A percentile compares a stretch with the other conserved stretches of the same genome.
These are phyloP conservation scores for Zaprionus ornatus DNA, from an alignment of 1,140 invertebrate species.

Conservation along the genomic window DNA sequence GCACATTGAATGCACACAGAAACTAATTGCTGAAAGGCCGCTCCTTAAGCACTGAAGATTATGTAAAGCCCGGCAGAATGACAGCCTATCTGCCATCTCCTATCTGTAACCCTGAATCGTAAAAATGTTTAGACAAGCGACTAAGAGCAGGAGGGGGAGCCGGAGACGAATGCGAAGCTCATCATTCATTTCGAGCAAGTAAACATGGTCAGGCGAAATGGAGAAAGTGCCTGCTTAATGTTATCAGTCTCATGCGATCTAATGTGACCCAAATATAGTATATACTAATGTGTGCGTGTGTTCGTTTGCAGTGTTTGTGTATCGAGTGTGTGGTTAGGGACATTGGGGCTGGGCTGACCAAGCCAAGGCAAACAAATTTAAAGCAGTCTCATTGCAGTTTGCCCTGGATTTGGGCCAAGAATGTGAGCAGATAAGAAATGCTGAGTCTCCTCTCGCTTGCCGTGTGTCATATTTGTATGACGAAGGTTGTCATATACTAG, in stretches of 20 bases:
- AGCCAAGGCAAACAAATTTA: slow-evolving; percentile 50
- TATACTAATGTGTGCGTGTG: slow-evolving; percentile 13
- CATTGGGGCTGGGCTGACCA: slow-evolving; percentile 28
- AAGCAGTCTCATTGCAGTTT: slow-evolving; percentile 40
- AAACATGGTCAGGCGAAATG: slow-evolving; percentile 62
- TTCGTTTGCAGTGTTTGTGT: not conserved
- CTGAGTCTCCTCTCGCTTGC: not conserved
- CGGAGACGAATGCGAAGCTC: slow-evolving; percentile 34
- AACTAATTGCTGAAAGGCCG: slow-evolving; percentile 74
- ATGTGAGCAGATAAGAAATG: slow-evolving; percentile 1
- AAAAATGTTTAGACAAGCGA: slow-evolving; percentile 74
- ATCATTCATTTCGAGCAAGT: slow-evolving; percentile 72
- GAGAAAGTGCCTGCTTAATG: slow-evolving; percentile 59
- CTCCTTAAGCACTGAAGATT: slow-evolving; percentile 65
- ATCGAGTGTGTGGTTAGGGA: not conserved
- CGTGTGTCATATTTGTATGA: not conserved
- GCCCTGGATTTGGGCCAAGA: slow-evolving; percentile 24
- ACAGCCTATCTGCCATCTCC: slow-evolving; percentile 31
- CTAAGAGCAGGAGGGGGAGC: slow-evolving; percentile 2
- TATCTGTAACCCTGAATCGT: slow-evolving; percentile 79
- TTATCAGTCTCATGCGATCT: slow-evolving; percentile 64
- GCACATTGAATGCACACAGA: slow-evolving; percentile 55
- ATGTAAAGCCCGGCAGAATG: slow-evolving; percentile 63
- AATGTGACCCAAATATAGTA: slow-evolving; percentile 68
- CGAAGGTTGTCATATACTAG: not conserved